Conservation (phyloP, 2,797 vertebrate genomes). For the Pangasius larnaudii region DNA sequence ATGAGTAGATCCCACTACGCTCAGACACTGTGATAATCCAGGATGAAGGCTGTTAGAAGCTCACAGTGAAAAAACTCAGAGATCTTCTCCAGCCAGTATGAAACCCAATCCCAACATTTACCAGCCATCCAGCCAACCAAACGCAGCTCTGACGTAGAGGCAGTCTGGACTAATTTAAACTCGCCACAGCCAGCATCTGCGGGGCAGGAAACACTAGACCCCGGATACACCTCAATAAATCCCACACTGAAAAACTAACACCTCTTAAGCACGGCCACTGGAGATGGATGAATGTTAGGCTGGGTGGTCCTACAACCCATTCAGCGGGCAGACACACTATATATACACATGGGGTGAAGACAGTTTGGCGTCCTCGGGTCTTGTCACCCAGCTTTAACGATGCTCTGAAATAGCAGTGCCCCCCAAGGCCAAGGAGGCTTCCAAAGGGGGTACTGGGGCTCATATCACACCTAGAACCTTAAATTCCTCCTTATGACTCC, state of each 20-base stretch:
- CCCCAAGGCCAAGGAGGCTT: constrained; percentile 47
- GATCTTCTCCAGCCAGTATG: constrained; percentile 25
- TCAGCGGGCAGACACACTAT: constrained; percentile 66
- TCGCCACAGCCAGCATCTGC: constrained; percentile 6
- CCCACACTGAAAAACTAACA: constrained; percentile 47
- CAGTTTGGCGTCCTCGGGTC: constrained; percentile 78
- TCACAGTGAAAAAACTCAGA: constrained; percentile 39
- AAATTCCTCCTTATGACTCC: not conserved
- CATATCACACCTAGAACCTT: constrained; percentile 55
- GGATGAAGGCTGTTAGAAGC: constrained; percentile 51
- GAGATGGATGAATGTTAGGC: constrained; percentile 63
- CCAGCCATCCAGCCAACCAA: constrained; percentile 8
- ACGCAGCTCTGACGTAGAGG: constrained; percentile 32
- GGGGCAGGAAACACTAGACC: constrained; percentile 47
- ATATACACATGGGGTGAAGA: constrained; percentile 69
- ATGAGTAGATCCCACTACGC: constrained; percentile 39
- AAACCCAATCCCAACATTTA: constrained; percentile 21
- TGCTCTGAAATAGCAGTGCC: constrained; percentile 60
- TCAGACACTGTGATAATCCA: constrained; percentile 54
- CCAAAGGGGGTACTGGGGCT: constrained; percentile 56
- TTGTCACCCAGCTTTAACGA: constrained; percentile 75
- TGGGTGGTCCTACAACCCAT: constrained; percentile 42
- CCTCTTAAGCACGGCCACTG: constrained; percentile 41
- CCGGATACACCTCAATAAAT: constrained; percentile 40
- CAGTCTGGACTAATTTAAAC: constrained; percentile 55